These are phyloP conservation scores for Hemiprocne comata DNA, from an alignment of 2,113 vertebrate genomes.

Conservation along the genomic window DNA sequence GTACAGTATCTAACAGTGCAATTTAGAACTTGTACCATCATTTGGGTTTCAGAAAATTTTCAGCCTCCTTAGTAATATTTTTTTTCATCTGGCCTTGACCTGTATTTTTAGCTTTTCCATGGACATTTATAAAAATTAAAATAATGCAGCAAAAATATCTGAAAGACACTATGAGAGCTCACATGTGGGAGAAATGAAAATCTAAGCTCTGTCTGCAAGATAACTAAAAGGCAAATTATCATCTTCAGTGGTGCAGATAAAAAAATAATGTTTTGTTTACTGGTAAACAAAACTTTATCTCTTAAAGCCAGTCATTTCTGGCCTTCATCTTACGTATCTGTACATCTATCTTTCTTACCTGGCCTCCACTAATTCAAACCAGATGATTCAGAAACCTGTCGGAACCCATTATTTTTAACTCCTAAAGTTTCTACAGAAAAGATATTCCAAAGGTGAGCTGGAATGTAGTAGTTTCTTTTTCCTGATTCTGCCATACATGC, in stretches of 20 bases:
- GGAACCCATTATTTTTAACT: not conserved
- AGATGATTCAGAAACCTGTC: not conserved
- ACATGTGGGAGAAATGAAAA: not conserved
- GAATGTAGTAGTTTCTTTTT: not conserved
- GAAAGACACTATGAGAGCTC: not conserved
- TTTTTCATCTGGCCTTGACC: not conserved
- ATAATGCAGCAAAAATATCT: not conserved
- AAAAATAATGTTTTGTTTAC: not conserved
- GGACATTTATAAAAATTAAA: not conserved
- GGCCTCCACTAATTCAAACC: not conserved
- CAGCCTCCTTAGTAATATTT: not conserved
- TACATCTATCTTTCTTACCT: not conserved
- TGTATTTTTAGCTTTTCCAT: not conserved
- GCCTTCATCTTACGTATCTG: not conserved
- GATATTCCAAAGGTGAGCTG: not conserved
- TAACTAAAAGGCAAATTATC: not conserved
- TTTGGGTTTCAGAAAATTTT: not conserved
- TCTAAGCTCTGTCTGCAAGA: not conserved
- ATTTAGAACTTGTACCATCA: not conserved
- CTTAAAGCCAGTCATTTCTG: not conserved
- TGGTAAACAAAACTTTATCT: not conserved
- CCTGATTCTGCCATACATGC: not conserved
- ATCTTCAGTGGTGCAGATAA: not conserved
- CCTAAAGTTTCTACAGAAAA: not conserved
- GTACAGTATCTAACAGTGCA: not conserved